phyloP scores from a whole-genome alignment of 2,113 vertebrate genomes.

The Gasterosteus aculeatus region DNA sequence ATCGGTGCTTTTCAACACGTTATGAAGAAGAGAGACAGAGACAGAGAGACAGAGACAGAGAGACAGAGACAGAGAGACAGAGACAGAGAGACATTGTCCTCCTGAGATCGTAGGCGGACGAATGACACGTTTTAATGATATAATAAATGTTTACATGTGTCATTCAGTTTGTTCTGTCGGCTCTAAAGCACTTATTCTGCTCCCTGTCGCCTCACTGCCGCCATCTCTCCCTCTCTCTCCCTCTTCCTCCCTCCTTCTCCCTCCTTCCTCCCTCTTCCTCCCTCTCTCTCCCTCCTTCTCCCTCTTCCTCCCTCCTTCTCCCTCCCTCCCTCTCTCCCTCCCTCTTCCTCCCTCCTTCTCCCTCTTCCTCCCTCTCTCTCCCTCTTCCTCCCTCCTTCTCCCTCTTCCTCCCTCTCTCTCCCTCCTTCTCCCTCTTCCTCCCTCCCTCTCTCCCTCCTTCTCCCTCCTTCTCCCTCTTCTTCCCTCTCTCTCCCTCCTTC shows the following conservation, averaged over 20 bases:
- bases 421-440: no score
- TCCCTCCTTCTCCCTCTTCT: no score
- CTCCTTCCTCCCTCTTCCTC: no score
- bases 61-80: background rate
- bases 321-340: no score
- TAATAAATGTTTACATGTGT: no score
- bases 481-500: background rate
- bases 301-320: background rate
- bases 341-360: background rate
- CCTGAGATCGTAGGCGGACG: background rate
- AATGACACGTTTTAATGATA: constrained; percentile 29
- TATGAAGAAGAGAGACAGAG: no score
- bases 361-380: background rate
- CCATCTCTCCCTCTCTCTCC: constrained; percentile 1
- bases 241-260: background rate
- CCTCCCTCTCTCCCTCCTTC: no score
- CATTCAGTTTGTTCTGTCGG: constrained; percentile 60
- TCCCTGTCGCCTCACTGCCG: constrained; percentile 45
- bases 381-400: no score
- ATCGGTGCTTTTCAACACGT: no score
- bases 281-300: no score
- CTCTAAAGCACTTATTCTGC: constrained; percentile 62
- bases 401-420: no score
- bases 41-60: no score
- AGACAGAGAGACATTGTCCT: background rate